Conservation (phyloP, 2,113 vertebrate species). For the Festucalex cinctus region DNA sequence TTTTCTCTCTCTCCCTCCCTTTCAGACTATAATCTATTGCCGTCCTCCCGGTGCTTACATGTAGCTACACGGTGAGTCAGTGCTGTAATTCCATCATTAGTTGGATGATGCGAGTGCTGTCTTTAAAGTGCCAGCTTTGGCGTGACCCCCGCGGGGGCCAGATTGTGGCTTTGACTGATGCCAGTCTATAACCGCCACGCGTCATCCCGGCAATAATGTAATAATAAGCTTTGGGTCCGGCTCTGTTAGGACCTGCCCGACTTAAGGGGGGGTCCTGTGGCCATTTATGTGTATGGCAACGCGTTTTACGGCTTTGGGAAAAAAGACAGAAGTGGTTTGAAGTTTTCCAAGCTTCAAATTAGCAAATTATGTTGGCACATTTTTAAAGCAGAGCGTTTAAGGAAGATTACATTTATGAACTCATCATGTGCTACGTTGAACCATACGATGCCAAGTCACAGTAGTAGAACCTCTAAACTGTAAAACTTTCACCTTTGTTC, state of each 20-base stretch:
- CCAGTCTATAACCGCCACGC: slow-evolving; percentile 60
- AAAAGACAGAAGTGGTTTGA: slow-evolving; percentile 1
- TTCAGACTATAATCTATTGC: slow-evolving; percentile 70
- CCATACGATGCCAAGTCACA: not conserved
- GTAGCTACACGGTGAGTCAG: slow-evolving; percentile 77
- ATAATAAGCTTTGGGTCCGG: slow-evolving; percentile 46
- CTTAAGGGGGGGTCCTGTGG: slow-evolving; percentile 22
- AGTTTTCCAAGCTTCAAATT: slow-evolving; percentile 11
- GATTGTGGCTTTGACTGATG: slow-evolving; percentile 66
- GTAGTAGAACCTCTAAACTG: not conserved
- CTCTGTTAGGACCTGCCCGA: slow-evolving; percentile 31
- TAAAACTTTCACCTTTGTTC: not conserved
- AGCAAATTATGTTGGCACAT: slow-evolving; percentile 11
- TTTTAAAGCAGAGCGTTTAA: slow-evolving; percentile 2
- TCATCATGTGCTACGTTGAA: slow-evolving; percentile 2
- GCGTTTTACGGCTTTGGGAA: slow-evolving; percentile 2
- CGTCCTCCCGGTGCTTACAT: slow-evolving; percentile 66
- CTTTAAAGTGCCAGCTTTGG: slow-evolving; percentile 69
- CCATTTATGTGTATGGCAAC: slow-evolving; percentile 16
- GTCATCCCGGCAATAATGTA: slow-evolving; percentile 38
- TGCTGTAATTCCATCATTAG: slow-evolving; percentile 79
- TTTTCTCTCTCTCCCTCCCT: slow-evolving; percentile 41
- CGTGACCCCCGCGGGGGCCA: slow-evolving; percentile 60
- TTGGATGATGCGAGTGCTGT: slow-evolving; percentile 72
- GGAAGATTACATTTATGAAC: slow-evolving; percentile 1